phyloP scores from a whole-genome alignment of 2,888 invertebrate genomes.

The Macaria notata region DNA sequence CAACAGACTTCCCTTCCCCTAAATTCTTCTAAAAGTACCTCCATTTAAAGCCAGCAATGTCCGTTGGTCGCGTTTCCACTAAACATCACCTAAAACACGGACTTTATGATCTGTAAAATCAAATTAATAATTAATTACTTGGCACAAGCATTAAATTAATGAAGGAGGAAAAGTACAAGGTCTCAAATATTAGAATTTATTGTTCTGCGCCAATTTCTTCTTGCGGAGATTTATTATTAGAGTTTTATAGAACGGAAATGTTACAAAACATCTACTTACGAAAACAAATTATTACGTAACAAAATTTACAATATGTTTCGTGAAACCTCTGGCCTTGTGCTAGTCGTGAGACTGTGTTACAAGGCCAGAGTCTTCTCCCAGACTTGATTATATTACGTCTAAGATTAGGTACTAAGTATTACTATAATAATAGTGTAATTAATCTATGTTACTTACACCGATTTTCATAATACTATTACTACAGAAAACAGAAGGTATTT shows the following conservation, averaged over 20 bases:
- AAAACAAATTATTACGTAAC: too few species aligned
- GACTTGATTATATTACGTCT: too few species aligned
- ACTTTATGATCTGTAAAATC: constrained; percentile 36
- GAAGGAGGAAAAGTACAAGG: constrained; percentile 27
- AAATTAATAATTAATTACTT: constrained; percentile 40
- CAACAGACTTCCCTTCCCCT: not conserved
- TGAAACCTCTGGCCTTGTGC: too few species aligned
- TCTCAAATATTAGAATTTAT: constrained; percentile 32
- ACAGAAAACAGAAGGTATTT: too few species aligned
- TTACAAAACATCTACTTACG: too few species aligned
- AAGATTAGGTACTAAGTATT: too few species aligned
- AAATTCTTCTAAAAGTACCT: not conserved
- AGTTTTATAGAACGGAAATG: not conserved
- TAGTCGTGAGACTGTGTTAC: too few species aligned
- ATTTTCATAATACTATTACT: too few species aligned
- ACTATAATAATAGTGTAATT: too few species aligned
- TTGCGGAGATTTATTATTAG: not conserved
- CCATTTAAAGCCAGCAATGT: not conserved
- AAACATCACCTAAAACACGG: constrained; percentile 22
- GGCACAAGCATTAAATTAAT: constrained; percentile 37
- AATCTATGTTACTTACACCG: too few species aligned
- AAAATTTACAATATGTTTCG: too few species aligned
- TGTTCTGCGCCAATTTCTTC: constrained; percentile 22
- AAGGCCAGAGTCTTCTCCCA: too few species aligned
- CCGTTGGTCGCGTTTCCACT: not conserved